Conservation (phyloP, 2,797 vertebrate genomes). For the Lacerta bilineata region DNA sequence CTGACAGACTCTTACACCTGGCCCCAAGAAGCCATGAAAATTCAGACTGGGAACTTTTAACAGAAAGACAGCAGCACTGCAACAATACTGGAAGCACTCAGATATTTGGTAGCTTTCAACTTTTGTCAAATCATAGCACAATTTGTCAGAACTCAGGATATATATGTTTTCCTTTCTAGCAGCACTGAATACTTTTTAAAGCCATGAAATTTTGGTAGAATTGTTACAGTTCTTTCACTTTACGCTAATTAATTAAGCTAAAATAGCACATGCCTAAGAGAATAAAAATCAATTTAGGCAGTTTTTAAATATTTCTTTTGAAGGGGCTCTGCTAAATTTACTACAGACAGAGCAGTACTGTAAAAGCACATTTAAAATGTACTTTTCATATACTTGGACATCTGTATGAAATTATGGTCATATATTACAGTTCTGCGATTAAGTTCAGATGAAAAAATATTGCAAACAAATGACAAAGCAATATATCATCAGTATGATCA, state of each 20-base stretch:
- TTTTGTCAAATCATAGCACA: slow-evolving; percentile 26
- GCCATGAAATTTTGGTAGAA: slow-evolving; percentile 59
- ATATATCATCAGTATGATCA: background rate
- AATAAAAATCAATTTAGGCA: slow-evolving; percentile 64
- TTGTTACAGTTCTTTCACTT: slow-evolving; percentile 39
- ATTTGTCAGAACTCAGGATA: slow-evolving; percentile 53
- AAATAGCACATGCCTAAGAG: slow-evolving; percentile 36
- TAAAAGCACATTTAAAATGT: background rate
- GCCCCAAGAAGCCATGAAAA: slow-evolving; percentile 87
- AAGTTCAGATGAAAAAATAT: background rate
- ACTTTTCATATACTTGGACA: background rate
- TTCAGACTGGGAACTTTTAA: slow-evolving; percentile 83
- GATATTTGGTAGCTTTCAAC: slow-evolving; percentile 42
- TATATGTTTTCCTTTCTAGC: slow-evolving; percentile 74
- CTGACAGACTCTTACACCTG: slow-evolving; percentile 88
- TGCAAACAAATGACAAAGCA: slow-evolving; percentile 12
- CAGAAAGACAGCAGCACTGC: slow-evolving; percentile 38
- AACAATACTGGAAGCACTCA: slow-evolving; percentile 46
- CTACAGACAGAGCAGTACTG: background rate
- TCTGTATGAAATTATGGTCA: background rate
- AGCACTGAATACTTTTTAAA: slow-evolving; percentile 69
- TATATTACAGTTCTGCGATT: slow-evolving; percentile 18
- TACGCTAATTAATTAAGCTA: slow-evolving; percentile 41
- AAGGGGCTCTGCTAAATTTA: slow-evolving; percentile 16
- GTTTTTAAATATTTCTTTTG: slow-evolving; percentile 24